Conservation (phyloP, 2,113 vertebrate genomes). For the Gasterosteus aculeatus region DNA sequence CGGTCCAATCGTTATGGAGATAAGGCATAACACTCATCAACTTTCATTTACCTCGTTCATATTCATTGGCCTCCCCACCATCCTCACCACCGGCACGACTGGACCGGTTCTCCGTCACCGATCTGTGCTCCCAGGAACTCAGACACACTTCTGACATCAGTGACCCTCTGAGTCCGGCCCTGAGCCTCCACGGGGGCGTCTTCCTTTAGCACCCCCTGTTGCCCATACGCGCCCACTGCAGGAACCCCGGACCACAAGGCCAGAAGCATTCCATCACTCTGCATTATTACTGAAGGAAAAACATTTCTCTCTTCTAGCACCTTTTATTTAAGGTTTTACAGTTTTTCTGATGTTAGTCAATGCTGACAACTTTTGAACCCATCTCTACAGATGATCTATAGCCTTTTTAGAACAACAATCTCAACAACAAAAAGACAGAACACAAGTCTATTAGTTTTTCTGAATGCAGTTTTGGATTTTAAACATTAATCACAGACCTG, state of each 20-base stretch:
- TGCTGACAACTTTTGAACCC: too few relatives aligned
- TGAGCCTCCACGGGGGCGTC: conserved; percentile 39
- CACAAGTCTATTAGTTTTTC: too few relatives aligned
- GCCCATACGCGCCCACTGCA: conserved; percentile 28
- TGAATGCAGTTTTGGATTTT: too few relatives aligned
- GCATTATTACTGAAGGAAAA: background rate
- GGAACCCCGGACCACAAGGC: background rate
- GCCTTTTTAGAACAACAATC: too few relatives aligned
- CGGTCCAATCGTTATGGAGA: conserved; percentile 78
- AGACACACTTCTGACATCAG: conserved; percentile 53
- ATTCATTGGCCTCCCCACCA: conserved; percentile 68
- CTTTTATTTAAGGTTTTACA: too few relatives aligned
- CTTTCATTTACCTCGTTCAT: conserved; percentile 78
- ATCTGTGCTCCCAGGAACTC: conserved; percentile 63
- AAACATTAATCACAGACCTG: too few relatives aligned
- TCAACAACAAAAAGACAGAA: too few relatives aligned
- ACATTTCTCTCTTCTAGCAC: too few relatives aligned
- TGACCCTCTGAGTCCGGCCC: conserved; percentile 52
- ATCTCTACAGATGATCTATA: too few relatives aligned
- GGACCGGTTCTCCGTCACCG: conserved; percentile 51
- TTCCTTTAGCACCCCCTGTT: conserved; percentile 59
- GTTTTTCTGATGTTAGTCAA: too few relatives aligned
- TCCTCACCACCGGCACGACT: conserved; percentile 63
- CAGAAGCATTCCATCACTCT: background rate
- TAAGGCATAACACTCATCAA: conserved; percentile 79